phyloP scores from a whole-genome alignment of 2,113 vertebrate genomes.

The Lycaon pictus region DNA sequence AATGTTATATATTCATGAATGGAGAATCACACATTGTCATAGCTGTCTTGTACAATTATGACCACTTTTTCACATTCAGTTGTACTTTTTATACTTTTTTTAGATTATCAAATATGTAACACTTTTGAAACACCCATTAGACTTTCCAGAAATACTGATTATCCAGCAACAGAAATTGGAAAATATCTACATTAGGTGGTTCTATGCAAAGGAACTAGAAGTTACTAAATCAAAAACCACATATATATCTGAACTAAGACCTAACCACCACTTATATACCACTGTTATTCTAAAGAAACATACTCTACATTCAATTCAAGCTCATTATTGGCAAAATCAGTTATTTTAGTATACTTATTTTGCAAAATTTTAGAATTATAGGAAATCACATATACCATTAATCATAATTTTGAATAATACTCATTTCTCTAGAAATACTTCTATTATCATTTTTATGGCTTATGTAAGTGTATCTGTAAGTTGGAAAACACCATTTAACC shows the following conservation, averaged over 20 bases:
- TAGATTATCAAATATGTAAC: neutral
- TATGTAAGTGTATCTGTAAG: neutral
- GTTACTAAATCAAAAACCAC: neutral
- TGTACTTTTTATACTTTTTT: neutral
- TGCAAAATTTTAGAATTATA: neutral
- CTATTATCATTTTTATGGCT: neutral
- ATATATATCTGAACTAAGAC: neutral
- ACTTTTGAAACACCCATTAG: neutral
- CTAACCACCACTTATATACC: neutral
- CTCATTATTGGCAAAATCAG: neutral
- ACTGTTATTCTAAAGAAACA: neutral
- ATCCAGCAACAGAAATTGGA: neutral
- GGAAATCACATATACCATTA: neutral
- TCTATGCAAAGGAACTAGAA: neutral
- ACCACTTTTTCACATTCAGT: neutral
- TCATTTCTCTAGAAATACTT: neutral
- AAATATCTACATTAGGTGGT: conserved; percentile 2
- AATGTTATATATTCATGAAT: neutral
- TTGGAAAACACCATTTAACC: neutral
- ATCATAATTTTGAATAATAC: neutral
- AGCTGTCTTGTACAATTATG: neutral
- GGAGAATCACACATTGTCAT: neutral
- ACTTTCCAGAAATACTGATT: neutral
- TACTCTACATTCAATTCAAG: neutral
- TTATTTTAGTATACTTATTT: neutral